Percentiles rank a stretch among this genome's conserved stretches.
Evolutionary conservation across 2,888 invertebrate genomes (phyloP).

Genomic region (Cheilosia vulpina): DNA sequence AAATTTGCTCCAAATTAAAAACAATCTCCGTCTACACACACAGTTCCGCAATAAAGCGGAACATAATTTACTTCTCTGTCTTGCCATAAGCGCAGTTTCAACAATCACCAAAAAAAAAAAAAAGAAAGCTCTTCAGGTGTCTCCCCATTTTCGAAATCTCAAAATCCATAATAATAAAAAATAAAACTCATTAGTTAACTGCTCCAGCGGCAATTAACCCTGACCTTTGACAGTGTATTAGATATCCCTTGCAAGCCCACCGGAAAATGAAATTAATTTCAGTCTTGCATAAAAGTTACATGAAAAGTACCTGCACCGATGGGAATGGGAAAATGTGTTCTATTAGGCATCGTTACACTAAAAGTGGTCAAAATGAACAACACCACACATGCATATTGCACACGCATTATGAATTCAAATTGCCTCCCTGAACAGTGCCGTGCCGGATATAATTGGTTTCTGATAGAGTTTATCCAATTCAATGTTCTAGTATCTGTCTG

Average conservation of each 20-base stretch:
- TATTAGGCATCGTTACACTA: slow-evolving; percentile 17
- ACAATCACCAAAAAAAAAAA: neutral
- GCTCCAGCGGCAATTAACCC: slow-evolving; percentile 38
- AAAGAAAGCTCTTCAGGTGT: neutral
- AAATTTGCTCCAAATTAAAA: slow-evolving; percentile 2
- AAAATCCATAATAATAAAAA: slow-evolving; percentile 30
- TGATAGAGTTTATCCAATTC: slow-evolving; percentile 52
- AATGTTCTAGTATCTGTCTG: slow-evolving; percentile 22
- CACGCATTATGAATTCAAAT: slow-evolving; percentile 49
- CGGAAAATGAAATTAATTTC: slow-evolving; percentile 48
- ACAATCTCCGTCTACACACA: neutral
- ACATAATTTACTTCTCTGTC: neutral
- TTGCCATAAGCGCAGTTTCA: neutral
- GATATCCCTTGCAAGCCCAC: slow-evolving; percentile 24
- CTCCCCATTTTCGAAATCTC: neutral
- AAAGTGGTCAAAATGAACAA: slow-evolving; percentile 28
- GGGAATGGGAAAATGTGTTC: slow-evolving; percentile 55
- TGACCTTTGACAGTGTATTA: slow-evolving; percentile 16
- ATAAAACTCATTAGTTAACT: slow-evolving; percentile 48
- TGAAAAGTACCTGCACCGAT: slow-evolving; percentile 10
- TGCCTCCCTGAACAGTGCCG: slow-evolving; percentile 7
- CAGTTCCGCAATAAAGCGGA: slow-evolving; percentile 1
- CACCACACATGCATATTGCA: slow-evolving; percentile 44
- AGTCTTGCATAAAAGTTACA: slow-evolving; percentile 2
- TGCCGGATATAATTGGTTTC: slow-evolving; percentile 26